Evolutionary conservation across 1,140 invertebrate genomes (phyloP), one percentile per base, ranked within the genome.

Genomic region (Formica selysi): DNA sequence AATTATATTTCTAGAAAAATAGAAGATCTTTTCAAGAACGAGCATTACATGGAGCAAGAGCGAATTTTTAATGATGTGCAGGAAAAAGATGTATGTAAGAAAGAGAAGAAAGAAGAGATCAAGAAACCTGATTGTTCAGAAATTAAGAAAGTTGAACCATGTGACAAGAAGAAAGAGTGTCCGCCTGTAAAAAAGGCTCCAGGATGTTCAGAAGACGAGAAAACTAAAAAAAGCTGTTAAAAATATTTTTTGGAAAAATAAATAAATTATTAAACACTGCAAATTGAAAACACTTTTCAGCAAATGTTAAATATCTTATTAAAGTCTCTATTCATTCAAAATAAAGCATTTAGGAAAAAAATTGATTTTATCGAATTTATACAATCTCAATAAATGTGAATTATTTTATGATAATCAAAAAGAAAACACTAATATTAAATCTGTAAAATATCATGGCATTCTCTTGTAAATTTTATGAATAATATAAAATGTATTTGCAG

Each of bases 131-230:
- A 86, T 44, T 54, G 67, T 5, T 44, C 13, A 29, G 65, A 83
- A 86, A 6, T 36, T 22, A 6, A 64, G 5, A 51, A 51, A 51
- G 5, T 51, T 51, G 76, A 87, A 76, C 80, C 76, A 0, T 89
- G 78, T 51, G 10, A 13, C 3, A 10, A 36, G 11, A 64, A 68
- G 7, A 87, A 87, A 59, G 10, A 81, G 6, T 92, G 91, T 74
- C 70, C 88, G 1, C 19, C 88, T 0, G 88, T 92, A 6, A 6
- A 87, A 11, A 87, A 78, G 59, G 65, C 73, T 32, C 81, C 87
- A 5, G 64, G 16, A 0, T 92, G 91, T 65, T 10, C 86, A 13
- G 64, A 81, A 13, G 13, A 62, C 16, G 3, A 54, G 0, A 16
- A 1, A 13, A 57, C 64, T 3, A 19, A 5, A 1, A 54, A 26